These are phyloP conservation scores for Zosterops japonicus DNA, from an alignment of 2,113 vertebrate species.

Conservation along the genomic window DNA sequence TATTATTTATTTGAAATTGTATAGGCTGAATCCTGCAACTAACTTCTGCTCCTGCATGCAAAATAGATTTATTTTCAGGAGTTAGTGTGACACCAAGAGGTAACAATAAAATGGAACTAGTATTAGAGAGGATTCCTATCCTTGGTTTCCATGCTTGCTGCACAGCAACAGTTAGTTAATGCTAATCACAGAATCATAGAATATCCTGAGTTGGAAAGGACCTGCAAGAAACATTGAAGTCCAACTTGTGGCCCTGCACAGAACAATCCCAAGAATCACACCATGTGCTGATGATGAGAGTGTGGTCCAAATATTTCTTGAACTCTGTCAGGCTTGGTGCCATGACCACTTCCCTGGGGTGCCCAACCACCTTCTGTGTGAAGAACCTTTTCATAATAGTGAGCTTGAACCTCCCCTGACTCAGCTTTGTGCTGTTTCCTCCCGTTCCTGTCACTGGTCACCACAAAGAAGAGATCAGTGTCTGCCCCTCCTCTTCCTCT, in stretches of 20 bases:
- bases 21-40: not conserved
- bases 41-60: not conserved
- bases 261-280: not conserved
- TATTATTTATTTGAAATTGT: not conserved
- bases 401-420: not conserved
- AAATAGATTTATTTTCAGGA: not conserved
- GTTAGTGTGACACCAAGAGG: not conserved
- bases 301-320: not conserved
- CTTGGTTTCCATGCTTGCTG: not conserved
- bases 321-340: not conserved
- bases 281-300: not conserved
- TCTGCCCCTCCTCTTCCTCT: not conserved
- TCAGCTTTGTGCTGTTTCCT: not conserved
- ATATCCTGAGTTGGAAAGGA: not conserved
- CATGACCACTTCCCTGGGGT: not conserved
- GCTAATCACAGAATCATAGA: not conserved
- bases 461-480: not conserved
- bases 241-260: rapidly evolving
- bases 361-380: not conserved
- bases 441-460: rapidly evolving
- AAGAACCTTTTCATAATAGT: not conserved
- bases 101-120: not conserved
- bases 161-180: not conserved
- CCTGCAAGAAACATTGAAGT: not conserved
- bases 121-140: not conserved